Evolutionary conservation across 1,140 invertebrate species (phyloP).

Genomic region (Pararge aegeria): DNA sequence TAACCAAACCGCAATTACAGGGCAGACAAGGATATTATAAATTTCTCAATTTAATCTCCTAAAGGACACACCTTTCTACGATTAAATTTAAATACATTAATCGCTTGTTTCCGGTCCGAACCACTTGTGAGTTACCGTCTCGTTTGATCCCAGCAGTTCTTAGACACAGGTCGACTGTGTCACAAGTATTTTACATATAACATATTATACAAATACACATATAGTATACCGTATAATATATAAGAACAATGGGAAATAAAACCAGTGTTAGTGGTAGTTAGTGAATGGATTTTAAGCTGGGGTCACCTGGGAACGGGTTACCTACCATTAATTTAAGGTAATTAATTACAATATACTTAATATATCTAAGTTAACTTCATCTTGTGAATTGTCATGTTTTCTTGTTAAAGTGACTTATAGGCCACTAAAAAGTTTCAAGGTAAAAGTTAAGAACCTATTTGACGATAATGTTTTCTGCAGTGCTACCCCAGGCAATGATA

Average conservation of each 20-base stretch:
- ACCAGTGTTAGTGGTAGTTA: neutral
- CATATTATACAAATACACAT: neutral
- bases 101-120: slow-evolving; percentile 10
- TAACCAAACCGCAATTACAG: too few relatives aligned
- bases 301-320: neutral
- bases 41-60: neutral
- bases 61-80: neutral
- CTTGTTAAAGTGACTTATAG: too few relatives aligned
- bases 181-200: neutral
- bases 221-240: slow-evolving; percentile 1
- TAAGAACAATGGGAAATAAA: neutral
- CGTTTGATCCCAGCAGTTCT: slow-evolving; percentile 6
- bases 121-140: neutral
- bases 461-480: too few relatives aligned
- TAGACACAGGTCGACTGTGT: neutral
- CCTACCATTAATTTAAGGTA: neutral
- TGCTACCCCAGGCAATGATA: too few relatives aligned
- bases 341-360: too few relatives aligned
- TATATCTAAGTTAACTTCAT: too few relatives aligned
- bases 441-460: too few relatives aligned
- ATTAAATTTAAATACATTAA: neutral
- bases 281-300: slow-evolving; percentile 5
- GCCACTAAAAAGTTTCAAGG: too few relatives aligned
- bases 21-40: too few relatives aligned
- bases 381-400: too few relatives aligned